Conservation (phyloP, 2,113 vertebrate species). For the Larimichthys crocea region DNA sequence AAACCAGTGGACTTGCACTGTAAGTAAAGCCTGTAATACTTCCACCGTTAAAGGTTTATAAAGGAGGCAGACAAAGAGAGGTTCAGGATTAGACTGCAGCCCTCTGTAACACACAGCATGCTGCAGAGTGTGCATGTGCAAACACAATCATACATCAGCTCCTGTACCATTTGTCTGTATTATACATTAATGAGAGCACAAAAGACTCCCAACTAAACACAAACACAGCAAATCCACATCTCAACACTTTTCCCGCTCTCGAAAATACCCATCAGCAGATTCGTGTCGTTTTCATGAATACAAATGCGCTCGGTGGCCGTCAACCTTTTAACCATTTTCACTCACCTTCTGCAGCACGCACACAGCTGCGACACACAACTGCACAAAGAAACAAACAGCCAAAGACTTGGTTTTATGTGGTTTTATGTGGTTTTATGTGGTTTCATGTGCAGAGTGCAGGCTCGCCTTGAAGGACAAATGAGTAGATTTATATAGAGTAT, state of each 20-base stretch:
- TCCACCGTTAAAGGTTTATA: background rate
- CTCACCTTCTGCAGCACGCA: background rate
- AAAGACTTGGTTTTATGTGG: background rate
- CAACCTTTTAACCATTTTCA: conserved; percentile 7
- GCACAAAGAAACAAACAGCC: background rate
- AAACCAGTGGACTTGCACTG: no score
- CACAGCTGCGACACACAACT: background rate
- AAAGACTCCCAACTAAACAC: conserved; percentile 14
- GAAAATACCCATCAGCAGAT: conserved; percentile 29
- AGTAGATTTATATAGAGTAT: background rate
- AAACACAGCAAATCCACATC: conserved; percentile 21
- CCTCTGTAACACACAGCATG: background rate
- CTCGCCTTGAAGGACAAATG: conserved; percentile 3
- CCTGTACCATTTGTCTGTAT: conserved; percentile 23
- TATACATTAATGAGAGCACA: conserved; percentile 24
- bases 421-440: no score
- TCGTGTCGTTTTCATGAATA: conserved; percentile 35
- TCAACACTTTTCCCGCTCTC: conserved; percentile 6
- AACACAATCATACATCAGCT: background rate
- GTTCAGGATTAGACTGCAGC: conserved; percentile 16
- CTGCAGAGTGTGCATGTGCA: background rate
- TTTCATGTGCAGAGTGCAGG: background rate
- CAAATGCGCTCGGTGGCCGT: background rate
- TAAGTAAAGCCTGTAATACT: background rate
- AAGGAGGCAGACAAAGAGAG: background rate